Percentiles rank a stretch among this genome's conserved stretches.
Conservation (phyloP, 2,113 vertebrate species). For the Motacilla alba region DNA sequence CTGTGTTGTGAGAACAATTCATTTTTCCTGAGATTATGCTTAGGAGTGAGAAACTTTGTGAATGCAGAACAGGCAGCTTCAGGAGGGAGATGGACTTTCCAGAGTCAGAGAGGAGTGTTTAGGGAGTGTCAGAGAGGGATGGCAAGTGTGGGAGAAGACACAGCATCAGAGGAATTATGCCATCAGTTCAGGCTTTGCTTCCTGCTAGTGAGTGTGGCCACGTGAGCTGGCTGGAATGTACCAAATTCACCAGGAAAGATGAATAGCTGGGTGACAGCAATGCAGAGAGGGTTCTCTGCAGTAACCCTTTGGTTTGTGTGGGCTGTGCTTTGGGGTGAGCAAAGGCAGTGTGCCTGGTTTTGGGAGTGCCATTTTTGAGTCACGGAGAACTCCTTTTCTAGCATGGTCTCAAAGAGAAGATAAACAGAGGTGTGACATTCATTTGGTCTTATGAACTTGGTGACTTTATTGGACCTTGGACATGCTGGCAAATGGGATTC, state of each 20-base stretch:
- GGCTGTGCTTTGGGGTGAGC: background rate
- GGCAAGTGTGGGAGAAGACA: background rate
- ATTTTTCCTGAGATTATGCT: background rate
- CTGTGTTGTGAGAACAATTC: background rate
- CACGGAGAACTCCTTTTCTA: rapidly evolving
- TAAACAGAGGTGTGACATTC: background rate
- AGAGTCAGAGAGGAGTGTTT: background rate
- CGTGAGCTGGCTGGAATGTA: background rate
- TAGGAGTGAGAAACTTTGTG: background rate
- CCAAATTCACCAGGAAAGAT: background rate
- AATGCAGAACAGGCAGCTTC: background rate
- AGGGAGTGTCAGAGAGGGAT: background rate
- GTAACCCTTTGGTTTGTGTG: background rate
- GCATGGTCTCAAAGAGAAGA: background rate
- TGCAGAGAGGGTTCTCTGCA: background rate
- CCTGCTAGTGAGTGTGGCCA: background rate
- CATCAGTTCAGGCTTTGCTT: background rate
- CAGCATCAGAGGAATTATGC: background rate
- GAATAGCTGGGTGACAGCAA: background rate
- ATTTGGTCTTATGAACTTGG: background rate
- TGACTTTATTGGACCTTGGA: background rate
- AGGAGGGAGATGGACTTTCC: background rate
- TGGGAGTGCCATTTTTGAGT: background rate
- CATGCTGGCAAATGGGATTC: background rate
- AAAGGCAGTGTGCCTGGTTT: background rate